Percentiles rank a stretch among this genome's conserved stretches.
These are phyloP conservation scores for Hydrotaea diabolus DNA, from an alignment of 2,888 invertebrate species.

Conservation along the genomic window DNA sequence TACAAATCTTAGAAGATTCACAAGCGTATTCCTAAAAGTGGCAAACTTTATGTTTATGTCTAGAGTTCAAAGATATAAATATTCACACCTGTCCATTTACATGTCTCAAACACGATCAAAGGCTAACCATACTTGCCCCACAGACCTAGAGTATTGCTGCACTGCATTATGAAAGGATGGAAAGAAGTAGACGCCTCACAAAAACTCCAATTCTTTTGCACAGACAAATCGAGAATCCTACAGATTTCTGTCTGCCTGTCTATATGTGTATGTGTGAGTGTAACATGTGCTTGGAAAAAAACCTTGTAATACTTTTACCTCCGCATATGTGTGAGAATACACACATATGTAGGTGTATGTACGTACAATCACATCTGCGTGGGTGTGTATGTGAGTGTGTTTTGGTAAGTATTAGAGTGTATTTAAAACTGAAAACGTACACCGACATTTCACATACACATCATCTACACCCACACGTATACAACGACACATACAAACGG, in stretches of 20 bases:
- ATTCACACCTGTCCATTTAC: not conserved
- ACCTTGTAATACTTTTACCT: conserved; percentile 40
- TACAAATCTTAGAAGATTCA: too few species aligned
- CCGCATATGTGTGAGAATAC: not conserved
- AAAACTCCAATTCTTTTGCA: conserved; percentile 12
- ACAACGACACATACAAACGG: conserved; percentile 10
- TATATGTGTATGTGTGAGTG: not conserved
- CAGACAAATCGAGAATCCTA: not conserved
- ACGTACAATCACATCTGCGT: not conserved
- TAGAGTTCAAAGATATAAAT: not conserved
- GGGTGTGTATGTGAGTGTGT: not conserved
- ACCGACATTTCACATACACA: not conserved
- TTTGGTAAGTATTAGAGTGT: not conserved
- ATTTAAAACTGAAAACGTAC: not conserved
- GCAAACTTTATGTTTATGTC: too few species aligned
- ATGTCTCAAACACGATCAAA: not conserved
- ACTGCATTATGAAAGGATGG: not conserved
- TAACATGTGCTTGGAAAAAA: not conserved
- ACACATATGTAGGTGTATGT: too few species aligned
- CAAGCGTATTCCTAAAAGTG: too few species aligned
- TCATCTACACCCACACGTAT: not conserved
- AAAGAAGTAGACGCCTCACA: conserved; percentile 5
- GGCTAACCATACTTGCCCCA: not conserved
- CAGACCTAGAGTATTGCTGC: not conserved
- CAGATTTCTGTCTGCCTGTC: not conserved